Evolutionary conservation across 2,797 vertebrate genomes (phyloP), one percentile per base, ranked within the genome.

Genomic region (Steatocranus sp.): DNA sequence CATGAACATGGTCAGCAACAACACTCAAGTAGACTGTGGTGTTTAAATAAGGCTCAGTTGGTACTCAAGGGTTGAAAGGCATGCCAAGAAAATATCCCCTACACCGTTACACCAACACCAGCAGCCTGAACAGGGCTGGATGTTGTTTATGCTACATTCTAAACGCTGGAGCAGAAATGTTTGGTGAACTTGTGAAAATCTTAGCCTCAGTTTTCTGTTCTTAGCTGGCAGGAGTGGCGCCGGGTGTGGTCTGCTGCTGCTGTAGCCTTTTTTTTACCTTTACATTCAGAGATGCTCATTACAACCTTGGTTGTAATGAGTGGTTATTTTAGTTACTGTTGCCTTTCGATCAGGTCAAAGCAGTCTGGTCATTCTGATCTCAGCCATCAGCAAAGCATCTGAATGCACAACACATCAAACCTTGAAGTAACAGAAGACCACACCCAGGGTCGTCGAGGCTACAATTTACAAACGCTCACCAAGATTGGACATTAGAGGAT

Each of bases 261-360:
- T 63, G 58, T 36, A 38, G 34, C 7, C 34, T 30, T 17, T 49
- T 30, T 41, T 41, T 56, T 0, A 54, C 51, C 14, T 30, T 56
- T 30, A 56, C 56, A 61, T 61, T 61, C 56, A 61, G 10, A n/a
- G 0, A 61, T 61, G 56, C 54, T 11, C 15, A 43, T 43, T 15
- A 43, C 41, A 43, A 43, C 11, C 41, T 54, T 32, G 27, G 27
- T 58, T 32, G 9, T 0, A 0, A 58, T n/a, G 9, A 32, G 9
- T 1, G 30, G 6, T 34, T 58, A 34, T n/a, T 34, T 61, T n/a
- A 36, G 32, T 36, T 61, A 12, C 18, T 5, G 17, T 34, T 61
- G 6, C 3, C 2, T 61, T 34, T 34, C 1, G 1, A 61, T 61
- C 30, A 61, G 56, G 17, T 61, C 56, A 61, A 34, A 61, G 17